A percentile compares a stretch with the other conserved stretches of the same genome.
These are phyloP conservation scores for Lomographa bimaculata DNA, from an alignment of 2,888 invertebrate species.

Conservation along the genomic window DNA sequence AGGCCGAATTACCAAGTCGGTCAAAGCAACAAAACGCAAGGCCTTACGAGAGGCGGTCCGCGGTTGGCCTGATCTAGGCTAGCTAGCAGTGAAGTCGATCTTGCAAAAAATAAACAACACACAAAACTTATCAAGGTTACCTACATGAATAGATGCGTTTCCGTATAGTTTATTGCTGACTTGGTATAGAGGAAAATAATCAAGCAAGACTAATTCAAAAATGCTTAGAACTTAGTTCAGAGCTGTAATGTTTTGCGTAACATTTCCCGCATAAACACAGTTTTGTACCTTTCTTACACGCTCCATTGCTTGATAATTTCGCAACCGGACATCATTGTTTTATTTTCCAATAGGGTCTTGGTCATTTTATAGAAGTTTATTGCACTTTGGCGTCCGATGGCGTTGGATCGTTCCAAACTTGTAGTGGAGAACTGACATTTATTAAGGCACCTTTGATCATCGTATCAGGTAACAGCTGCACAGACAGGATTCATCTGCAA, in stretches of 20 bases:
- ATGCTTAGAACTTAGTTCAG: constrained; percentile 18
- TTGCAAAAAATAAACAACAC: constrained; percentile 40
- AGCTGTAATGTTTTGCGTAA: constrained; percentile 11
- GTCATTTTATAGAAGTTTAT: constrained; percentile 25
- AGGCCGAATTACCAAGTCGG: constrained; percentile 45
- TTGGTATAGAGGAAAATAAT: constrained; percentile 28
- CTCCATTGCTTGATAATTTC: constrained; percentile 60
- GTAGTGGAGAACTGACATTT: not conserved
- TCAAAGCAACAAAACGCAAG: constrained; percentile 52
- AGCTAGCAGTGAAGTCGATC: constrained; percentile 37
- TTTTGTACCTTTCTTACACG: constrained; percentile 51
- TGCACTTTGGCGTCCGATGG: constrained; percentile 15
- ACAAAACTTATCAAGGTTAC: constrained; percentile 41
- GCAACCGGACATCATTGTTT: constrained; percentile 63
- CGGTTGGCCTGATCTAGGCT: constrained; percentile 36
- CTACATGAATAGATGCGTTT: constrained; percentile 33
- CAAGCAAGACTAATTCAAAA: constrained; percentile 25
- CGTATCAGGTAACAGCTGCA: too few species aligned
- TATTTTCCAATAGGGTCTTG: constrained; percentile 45
- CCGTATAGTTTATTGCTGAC: constrained; percentile 29
- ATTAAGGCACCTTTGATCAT: too few species aligned
- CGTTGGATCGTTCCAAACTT: not conserved
- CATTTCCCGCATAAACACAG: constrained; percentile 15
- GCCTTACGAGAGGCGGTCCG: constrained; percentile 50
- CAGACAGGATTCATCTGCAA: too few species aligned